These are phyloP conservation scores for Sepiola atlantica DNA, from an alignment of 2,888 invertebrate species.

Conservation along the genomic window DNA sequence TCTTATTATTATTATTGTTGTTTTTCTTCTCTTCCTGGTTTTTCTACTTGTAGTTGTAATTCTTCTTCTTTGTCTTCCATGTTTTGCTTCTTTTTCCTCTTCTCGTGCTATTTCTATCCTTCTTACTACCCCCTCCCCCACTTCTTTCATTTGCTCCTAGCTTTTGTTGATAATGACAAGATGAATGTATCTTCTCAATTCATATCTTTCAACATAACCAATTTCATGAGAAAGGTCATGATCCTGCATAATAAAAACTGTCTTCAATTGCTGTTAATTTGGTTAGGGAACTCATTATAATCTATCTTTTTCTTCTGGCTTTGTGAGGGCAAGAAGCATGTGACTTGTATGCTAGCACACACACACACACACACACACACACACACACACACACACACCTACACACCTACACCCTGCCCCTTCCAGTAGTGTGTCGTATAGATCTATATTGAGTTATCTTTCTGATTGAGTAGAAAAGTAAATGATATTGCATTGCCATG, in stretches of 20 bases:
- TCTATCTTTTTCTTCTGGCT: not conserved
- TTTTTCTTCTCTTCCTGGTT: no score
- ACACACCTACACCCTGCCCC: not conserved
- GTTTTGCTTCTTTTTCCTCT: not conserved
- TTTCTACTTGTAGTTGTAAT: no score
- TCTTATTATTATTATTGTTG: no score
- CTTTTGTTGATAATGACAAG: constrained; percentile 32
- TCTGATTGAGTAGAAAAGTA: not conserved
- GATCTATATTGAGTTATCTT: not conserved
- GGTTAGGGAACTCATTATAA: constrained; percentile 19
- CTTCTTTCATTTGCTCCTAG: not conserved
- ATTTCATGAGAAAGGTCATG: not conserved
- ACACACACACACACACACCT: no score
- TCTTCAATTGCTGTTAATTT: constrained; percentile 6
- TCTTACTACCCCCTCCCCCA: not conserved
- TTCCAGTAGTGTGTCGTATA: not conserved
- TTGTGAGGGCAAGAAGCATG: not conserved
- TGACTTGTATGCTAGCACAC: not conserved
- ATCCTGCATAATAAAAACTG: not conserved
- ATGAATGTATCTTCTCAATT: constrained; percentile 20
- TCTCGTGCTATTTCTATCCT: not conserved
- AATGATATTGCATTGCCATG: constrained; percentile 4
- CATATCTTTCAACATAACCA: constrained; percentile 21
- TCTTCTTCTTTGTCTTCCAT: no score
- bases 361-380: not conserved